phyloP scores from a whole-genome alignment of 1,140 invertebrate genomes.

The Stegodyphus dumicola region DNA sequence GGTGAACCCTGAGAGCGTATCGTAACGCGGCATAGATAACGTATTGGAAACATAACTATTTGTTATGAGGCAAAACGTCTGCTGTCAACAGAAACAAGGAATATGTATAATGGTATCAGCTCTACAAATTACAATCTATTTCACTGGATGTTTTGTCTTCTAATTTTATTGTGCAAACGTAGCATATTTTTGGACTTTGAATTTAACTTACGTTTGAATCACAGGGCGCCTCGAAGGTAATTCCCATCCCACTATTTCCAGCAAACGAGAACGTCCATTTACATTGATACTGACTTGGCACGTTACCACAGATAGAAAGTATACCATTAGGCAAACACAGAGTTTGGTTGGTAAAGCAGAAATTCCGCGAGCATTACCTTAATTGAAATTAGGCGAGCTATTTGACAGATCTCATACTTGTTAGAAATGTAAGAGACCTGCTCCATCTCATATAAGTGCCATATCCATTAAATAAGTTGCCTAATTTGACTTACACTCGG shows the following conservation, averaged over 20 bases:
- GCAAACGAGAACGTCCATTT: neutral
- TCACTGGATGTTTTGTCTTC: too few relatives aligned
- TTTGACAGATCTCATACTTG: constrained; percentile 47
- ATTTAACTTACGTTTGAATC: too few relatives aligned
- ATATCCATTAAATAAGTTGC: constrained; percentile 48
- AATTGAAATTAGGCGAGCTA: constrained; percentile 41
- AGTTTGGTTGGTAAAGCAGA: constrained; percentile 19
- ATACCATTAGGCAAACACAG: constrained; percentile 27
- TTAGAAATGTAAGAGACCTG: constrained; percentile 44
- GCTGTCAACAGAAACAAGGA: too few relatives aligned
- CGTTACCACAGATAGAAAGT: constrained; percentile 27
- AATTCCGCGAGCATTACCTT: constrained; percentile 33
- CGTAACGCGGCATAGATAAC: too few relatives aligned
- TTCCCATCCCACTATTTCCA: neutral
- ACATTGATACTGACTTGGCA: neutral
- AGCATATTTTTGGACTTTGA: too few relatives aligned
- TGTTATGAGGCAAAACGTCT: too few relatives aligned
- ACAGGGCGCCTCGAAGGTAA: neutral
- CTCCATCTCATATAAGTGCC: constrained; percentile 48
- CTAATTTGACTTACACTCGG: constrained; percentile 44
- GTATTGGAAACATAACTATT: too few relatives aligned
- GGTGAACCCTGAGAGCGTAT: too few relatives aligned
- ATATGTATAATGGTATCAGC: too few relatives aligned
- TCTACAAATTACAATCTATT: too few relatives aligned
- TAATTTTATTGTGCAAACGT: too few relatives aligned